These are phyloP conservation scores for Propithecus coquereli DNA, from an alignment of 2,113 vertebrate genomes.

Conservation along the genomic window DNA sequence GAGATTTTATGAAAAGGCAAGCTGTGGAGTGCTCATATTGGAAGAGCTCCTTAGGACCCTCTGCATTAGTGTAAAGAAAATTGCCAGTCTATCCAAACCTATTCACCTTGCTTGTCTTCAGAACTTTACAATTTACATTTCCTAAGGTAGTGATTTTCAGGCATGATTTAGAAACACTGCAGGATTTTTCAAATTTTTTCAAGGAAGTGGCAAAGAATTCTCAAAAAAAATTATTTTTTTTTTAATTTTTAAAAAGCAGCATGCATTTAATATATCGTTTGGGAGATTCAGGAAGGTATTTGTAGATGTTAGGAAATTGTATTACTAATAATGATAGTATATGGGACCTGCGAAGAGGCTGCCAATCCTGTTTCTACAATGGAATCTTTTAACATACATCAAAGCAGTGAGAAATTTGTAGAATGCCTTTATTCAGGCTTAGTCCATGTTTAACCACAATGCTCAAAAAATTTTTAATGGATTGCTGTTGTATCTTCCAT, in stretches of 20 bases:
- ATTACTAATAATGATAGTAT: background rate
- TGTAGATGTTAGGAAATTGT: background rate
- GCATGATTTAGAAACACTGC: background rate
- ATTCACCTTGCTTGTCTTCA: background rate
- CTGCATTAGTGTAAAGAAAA: background rate
- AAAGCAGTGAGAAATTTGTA: background rate
- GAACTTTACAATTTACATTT: constrained; percentile 1
- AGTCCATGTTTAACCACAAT: background rate
- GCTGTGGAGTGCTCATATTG: background rate
- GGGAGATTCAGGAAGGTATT: background rate
- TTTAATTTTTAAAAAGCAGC: background rate
- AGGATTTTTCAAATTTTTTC: background rate
- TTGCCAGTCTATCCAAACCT: background rate
- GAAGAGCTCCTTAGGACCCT: background rate
- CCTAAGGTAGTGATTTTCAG: constrained; percentile 24
- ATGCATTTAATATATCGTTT: background rate
- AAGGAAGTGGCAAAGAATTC: background rate
- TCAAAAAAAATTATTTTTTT: background rate
- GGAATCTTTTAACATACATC: background rate
- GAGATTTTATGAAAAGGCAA: constrained; percentile 42
- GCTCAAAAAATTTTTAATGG: background rate
- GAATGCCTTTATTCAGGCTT: background rate
- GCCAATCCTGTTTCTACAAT: background rate
- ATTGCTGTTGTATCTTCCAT: background rate
- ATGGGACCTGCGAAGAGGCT: background rate